Evolutionary conservation across 2,797 vertebrate species (phyloP), one percentile per base, ranked within the genome.

Genomic region (Carcharodon carcharias): DNA sequence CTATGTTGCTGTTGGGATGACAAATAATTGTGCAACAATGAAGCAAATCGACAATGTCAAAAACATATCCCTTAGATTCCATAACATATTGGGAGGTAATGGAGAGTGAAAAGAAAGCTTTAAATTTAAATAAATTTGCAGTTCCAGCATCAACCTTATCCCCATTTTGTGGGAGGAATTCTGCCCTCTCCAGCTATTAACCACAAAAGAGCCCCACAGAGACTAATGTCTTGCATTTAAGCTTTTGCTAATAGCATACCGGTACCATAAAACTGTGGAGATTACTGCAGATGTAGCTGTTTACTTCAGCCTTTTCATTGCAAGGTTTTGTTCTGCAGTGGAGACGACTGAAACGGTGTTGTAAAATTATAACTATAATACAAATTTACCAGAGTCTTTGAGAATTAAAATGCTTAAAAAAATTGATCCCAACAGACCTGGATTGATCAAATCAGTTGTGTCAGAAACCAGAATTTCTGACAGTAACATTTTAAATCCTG

Each of bases 111-210:
- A 61, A 63, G n/a, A 92, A 18, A 63, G 35, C 58, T 63, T 35
- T n/a, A 21, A 92, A 92, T 92, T 92, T 92, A 92, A 92, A 92
- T 92, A 92, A 92, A 92, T 63, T 92, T 16, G 58, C n/a, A 92
- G 14, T 92, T 92, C n/a, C 58, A 92, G 89, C 61, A 21, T 92
- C 89, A 92, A 65, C 61, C 89, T 65, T 26, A 92, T 92, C 21
- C 35, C 89, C 61, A 63, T 65, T 92, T 92, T 92, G 58, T 21
- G 89, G 6, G n/a, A 63, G 58, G 89, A 63, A 65, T 92, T 92
- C 16, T 92, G 35, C 40, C 61, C 61, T 65, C 16, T 92, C 89
- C 45, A 63, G 61, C 89, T 45, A 45, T 65, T 93, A 65, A 65
- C 91, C 4, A 65, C 35, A n/a, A 28, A 93, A 65, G 0, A 65